phyloP scores from a whole-genome alignment of 1,140 invertebrate species.

The Macrotrachela quadricornifera region DNA sequence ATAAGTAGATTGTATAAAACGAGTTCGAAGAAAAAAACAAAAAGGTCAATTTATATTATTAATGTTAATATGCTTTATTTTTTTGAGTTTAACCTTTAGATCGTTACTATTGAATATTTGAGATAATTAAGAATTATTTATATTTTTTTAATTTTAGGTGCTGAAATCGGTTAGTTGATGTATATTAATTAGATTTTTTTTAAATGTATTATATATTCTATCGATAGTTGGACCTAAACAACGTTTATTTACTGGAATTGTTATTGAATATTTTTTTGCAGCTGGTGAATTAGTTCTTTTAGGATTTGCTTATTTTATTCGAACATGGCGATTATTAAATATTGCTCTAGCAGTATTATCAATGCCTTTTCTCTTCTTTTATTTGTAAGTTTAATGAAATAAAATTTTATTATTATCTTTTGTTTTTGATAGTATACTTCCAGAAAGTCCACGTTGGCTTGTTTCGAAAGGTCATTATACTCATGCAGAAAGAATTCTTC shows the following conservation, averaged over 20 bases:
- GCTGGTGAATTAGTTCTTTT: conserved; percentile 4
- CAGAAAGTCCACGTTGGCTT: conserved; percentile 21
- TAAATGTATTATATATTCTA: no score
- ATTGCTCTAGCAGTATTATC: not conserved
- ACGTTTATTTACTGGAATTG: conserved; percentile 4
- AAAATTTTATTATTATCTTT: not conserved
- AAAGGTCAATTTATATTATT: no score
- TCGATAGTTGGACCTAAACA: not conserved
- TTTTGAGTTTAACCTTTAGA: no score
- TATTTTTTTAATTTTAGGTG: no score
- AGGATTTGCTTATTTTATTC: not conserved
- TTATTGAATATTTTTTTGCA: conserved; percentile 9
- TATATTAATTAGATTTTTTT: no score
- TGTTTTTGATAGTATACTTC: conserved; percentile 13
- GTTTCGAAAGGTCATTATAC: conserved; percentile 13
- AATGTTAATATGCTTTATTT: no score
- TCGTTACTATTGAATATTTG: no score
- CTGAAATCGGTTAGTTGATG: no score
- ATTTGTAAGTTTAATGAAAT: not conserved
- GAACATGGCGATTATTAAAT: not conserved
- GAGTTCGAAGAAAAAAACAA: no score
- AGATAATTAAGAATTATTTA: no score
- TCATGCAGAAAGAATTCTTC: conserved; percentile 16
- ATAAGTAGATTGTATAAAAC: no score
- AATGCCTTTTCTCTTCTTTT: conserved; percentile 6